Evolutionary conservation across 2,113 vertebrate species (phyloP).

Genomic region (Psilopsiagon aymara): DNA sequence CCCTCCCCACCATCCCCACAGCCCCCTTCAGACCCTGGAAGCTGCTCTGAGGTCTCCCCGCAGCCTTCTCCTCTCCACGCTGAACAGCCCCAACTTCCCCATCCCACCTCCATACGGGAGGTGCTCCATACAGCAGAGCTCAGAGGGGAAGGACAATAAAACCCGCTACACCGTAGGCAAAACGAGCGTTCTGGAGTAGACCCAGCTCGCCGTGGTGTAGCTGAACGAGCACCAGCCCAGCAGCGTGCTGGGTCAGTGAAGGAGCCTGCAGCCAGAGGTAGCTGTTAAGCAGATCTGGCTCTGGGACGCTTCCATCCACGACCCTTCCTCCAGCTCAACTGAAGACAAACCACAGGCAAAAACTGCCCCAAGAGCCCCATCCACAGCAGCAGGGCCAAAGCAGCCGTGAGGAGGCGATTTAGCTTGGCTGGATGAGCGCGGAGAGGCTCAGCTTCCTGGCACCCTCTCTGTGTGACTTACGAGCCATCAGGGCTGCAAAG

Average conservation of each 20-base stretch:
- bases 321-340: not conserved
- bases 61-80: too few species aligned
- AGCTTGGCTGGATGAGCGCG: not conserved
- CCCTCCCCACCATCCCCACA: too few species aligned
- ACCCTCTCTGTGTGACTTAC: not conserved
- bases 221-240: accelerated
- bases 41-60: too few species aligned
- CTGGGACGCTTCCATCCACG: not conserved
- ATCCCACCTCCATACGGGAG: too few species aligned
- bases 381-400: accelerated
- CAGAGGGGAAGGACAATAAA: not conserved
- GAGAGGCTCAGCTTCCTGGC: accelerated
- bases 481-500: not conserved
- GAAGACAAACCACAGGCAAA: not conserved
- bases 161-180: not conserved
- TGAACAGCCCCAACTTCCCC: too few species aligned
- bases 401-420: accelerated
- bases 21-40: too few species aligned
- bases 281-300: not conserved
- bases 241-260: not conserved
- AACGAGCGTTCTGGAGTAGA: not conserved
- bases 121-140: not conserved
- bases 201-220: accelerated
- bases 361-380: not conserved
- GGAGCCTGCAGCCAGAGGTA: not conserved